Conservation (phyloP, 1,140 invertebrate species). For the Varroa destructor region DNA sequence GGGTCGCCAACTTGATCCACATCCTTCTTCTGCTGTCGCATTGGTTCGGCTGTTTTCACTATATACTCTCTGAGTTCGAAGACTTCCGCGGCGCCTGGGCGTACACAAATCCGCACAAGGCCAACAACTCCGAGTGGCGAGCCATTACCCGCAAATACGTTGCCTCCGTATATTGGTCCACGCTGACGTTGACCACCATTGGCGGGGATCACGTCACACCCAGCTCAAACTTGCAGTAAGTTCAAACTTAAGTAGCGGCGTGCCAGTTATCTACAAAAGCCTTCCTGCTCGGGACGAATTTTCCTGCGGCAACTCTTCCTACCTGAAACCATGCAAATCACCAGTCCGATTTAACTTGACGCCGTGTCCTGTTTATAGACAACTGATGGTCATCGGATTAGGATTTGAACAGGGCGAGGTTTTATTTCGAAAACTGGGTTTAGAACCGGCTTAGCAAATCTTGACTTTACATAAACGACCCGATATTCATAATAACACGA, state of each 20-base stretch:
- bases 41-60: constrained; percentile 96
- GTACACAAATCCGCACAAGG: constrained; percentile 76
- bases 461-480: no score
- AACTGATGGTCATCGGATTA: no score
- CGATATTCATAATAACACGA: no score
- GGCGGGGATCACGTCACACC: constrained; percentile 83
- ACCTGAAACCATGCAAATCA: no score
- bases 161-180: constrained; percentile 88
- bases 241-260: constrained; percentile 38
- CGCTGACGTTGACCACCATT: constrained; percentile 87
- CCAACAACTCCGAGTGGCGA: constrained; percentile 36
- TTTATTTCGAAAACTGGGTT: no score
- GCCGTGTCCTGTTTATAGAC: no score
- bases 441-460: no score
- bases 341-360: no score
- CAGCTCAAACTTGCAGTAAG: constrained; percentile 89
- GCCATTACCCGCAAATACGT: constrained; percentile 73
- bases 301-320: neutral
- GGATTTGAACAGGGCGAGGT: no score
- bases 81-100: constrained; percentile 80
- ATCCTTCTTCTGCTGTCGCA: constrained; percentile 84
- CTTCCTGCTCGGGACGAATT: neutral
- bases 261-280: neutral
- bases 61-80: constrained; percentile 77
- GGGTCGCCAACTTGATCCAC: constrained; percentile 86